A percentile compares a stretch with the other conserved stretches of the same genome.
These are phyloP conservation scores for Aeoliscus strigatus DNA, from an alignment of 2,797 vertebrate species.

Conservation along the genomic window DNA sequence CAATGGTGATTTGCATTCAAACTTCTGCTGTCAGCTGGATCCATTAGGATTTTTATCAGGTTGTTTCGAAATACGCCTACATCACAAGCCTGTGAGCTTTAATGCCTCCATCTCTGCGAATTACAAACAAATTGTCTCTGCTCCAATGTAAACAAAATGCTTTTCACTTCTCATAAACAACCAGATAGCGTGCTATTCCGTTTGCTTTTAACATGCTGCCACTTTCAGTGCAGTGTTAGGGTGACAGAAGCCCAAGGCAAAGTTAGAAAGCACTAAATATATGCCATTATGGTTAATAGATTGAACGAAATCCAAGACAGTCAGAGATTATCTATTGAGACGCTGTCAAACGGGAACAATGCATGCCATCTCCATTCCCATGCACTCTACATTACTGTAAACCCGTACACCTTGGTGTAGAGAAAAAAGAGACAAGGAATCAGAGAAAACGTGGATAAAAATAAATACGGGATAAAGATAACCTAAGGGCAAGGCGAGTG, in stretches of 20 bases:
- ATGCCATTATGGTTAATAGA: conserved; percentile 72
- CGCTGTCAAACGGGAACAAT: conserved; percentile 71
- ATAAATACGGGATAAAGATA: conserved; percentile 66
- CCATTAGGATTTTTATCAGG: conserved; percentile 42
- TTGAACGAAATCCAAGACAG: conserved; percentile 73
- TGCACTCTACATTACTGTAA: conserved; percentile 58
- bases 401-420: conserved; percentile 56
- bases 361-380: conserved; percentile 49
- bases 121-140: conserved; percentile 54
- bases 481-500: conserved; percentile 61
- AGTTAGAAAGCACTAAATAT: conserved; percentile 76
- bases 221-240: conserved; percentile 60
- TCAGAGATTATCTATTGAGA: conserved; percentile 72
- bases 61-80: conserved; percentile 32
- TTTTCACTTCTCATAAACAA: conserved; percentile 62
- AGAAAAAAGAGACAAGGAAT: conserved; percentile 41
- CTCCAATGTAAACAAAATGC: conserved; percentile 66
- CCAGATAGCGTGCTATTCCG: conserved; percentile 43
- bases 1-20: conserved; percentile 20
- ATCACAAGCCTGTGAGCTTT: conserved; percentile 24
- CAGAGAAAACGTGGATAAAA: conserved; percentile 55
- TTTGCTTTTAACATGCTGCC: conserved; percentile 64
- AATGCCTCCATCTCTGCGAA: conserved; percentile 37
- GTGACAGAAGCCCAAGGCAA: conserved; percentile 72
- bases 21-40: conserved; percentile 25